Percentiles rank a stretch among this genome's conserved stretches.
phyloP scores from a whole-genome alignment of 2,113 vertebrate species.

The Protobothrops flavoviridis region DNA sequence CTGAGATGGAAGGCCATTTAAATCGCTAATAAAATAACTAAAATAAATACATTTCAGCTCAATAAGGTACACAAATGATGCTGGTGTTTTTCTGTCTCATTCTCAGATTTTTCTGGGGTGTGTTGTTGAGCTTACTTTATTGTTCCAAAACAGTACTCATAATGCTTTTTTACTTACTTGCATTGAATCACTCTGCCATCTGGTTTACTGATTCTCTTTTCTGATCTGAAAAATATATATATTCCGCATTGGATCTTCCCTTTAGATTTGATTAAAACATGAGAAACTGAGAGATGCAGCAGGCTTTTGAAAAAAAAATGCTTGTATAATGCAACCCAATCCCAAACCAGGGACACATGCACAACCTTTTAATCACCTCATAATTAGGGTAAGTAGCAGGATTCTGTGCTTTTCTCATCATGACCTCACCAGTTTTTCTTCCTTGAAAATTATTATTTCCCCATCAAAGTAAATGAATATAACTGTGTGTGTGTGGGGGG shows the following conservation, averaged over 20 bases:
- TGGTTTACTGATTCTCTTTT: neutral
- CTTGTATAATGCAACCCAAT: neutral
- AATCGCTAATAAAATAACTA: neutral
- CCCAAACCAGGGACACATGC: neutral
- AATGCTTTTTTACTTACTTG: neutral
- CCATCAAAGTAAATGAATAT: neutral
- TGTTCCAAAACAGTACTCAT: neutral
- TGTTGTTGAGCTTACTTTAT: neutral
- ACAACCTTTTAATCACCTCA: neutral
- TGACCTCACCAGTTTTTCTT: neutral
- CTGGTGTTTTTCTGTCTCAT: neutral
- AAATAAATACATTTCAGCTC: neutral
- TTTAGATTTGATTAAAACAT: neutral
- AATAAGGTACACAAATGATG: neutral
- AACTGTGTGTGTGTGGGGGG: neutral
- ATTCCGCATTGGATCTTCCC: neutral
- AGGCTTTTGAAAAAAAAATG: neutral
- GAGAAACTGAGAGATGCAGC: neutral
- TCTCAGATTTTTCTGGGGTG: neutral
- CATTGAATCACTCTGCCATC: neutral
- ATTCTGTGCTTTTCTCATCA: neutral
- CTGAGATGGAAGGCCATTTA: neutral
- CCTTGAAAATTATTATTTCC: neutral
- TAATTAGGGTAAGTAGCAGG: neutral
- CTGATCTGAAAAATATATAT: neutral